These are phyloP conservation scores for Prunella strophiata DNA, from an alignment of 2,797 vertebrate species.

Conservation along the genomic window DNA sequence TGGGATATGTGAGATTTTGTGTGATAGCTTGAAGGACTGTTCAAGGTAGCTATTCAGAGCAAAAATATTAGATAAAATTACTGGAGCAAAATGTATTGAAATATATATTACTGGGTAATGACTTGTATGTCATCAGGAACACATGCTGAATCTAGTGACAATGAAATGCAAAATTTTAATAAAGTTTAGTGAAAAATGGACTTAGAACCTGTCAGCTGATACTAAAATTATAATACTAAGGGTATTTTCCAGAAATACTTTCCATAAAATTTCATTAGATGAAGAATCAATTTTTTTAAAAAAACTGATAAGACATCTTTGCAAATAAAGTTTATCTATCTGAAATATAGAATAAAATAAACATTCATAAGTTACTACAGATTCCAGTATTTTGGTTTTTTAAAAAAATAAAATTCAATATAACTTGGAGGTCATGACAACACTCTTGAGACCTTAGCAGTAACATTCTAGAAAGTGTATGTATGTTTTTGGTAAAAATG, in stretches of 20 bases:
- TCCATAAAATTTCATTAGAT: not conserved
- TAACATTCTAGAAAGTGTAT: not conserved
- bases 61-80: not conserved
- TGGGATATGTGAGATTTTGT: not conserved
- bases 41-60: not conserved
- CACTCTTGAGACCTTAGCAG: not conserved
- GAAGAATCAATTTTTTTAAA: not conserved
- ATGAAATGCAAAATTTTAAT: not conserved
- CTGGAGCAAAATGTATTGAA: not conserved
- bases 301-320: not conserved
- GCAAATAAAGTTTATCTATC: not conserved
- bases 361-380: not conserved
- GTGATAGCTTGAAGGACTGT: not conserved
- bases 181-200: not conserved
- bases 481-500: fast-evolving
- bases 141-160: not conserved
- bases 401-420: not conserved
- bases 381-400: not conserved
- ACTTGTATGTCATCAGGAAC: not conserved
- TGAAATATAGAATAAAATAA: not conserved
- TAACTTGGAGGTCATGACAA: not conserved
- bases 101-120: not conserved
- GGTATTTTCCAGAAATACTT: not conserved
- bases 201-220: not conserved
- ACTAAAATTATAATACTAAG: not conserved